Base-by-base conservation (phyloP, 2,113 vertebrate genomes). In the Coturnix japonica region DNA sequence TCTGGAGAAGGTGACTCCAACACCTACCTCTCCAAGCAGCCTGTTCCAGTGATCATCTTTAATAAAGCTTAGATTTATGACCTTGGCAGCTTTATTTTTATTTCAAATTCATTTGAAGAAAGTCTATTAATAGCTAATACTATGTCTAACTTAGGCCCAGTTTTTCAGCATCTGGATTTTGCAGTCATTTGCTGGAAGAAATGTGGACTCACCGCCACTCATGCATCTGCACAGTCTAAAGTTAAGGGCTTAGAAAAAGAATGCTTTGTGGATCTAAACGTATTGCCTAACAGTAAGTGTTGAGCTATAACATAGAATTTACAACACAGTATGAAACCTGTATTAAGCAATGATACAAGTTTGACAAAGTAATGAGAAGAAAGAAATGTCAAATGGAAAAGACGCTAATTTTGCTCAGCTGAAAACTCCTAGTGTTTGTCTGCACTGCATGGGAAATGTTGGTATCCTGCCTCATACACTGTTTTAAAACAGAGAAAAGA, bases 71-170 rank as follows among this genome's bases (percentile, higher is more conserved):
- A 92, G 54, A 93, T 65, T 66, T 90, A 66, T 59, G 81, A 81
- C 72, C 49, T 73, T 80, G 41, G 76, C 30, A 35, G 44, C 63
- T 84, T 78, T 92, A 46, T 85, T 94, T 92, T 72, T n/a, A 85
- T 87, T 87, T 91, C 75, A 72, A 90, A 82, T 83, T 75, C 78
- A 90, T 96, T 63, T 77, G 70, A 95, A 95, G 89, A 89, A 85
- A 80, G 82, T 77, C 90, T 94, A 63, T 93, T 95, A 94, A 96
- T 89, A 88, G 67, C 81, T 95, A 59, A 59, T 46, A 56, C 25
- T 43, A 91, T 69, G 70, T 74, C 85, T 93, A 78, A 92, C 65
- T 78, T 67, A 81, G 43, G 80, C 41, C 91, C 47, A 71, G 81
- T 83, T 87, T 92, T 91, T 71, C 82, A 96, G 84, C 78, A 89